Evolutionary conservation across 2,888 invertebrate species (phyloP), one percentile per base, ranked within the genome.

Genomic region (Pheosia gnoma): DNA sequence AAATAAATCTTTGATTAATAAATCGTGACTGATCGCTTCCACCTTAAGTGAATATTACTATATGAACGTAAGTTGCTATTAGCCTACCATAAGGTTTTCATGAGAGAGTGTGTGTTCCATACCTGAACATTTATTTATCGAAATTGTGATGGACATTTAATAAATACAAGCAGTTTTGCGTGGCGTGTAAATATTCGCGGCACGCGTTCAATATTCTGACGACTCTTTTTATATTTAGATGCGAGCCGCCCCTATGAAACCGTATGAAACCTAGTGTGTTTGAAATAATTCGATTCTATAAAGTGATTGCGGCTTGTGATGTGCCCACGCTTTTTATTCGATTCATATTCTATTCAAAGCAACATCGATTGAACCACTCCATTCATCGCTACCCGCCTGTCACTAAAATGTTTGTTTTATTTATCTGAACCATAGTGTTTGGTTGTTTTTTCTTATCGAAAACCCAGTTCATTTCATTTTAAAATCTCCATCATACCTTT

Each of bases 141-240:
- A 25, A 25, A 25, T 25, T 25, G 25, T 25, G 25, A 25, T 25
- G 25, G 25, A 25, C 39, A 39, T 10, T 55, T 39, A 39, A 55
- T 38, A 55, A 39, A 39, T n/a, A 55, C 55, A 11, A 55, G 10
- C 55, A 55, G 55, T 55, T 55, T 39, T 39, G 25, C 25, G 55
- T 38, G 39, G n/a, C 13, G 41, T 3, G 55, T 41, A 56, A 56
- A 41, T 41, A 41, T 56, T 13, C 25, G 8, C 8, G 41, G 41
- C 56, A 13, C 41, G 56, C 41, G 11, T 41, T 41, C 39, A 56
- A 56, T 56, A 9, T 37, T 53, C 53, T 39, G 55, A 39, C 56
- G 41, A 41, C 56, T 56, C 56, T 41, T 54, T 56, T 41, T 41
- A 13, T 56, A 56, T 56, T 56, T n/a, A 56, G 56, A 11, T 13